Evolutionary conservation across 2,113 vertebrate species (phyloP), one percentile per base, ranked within the genome.

Genomic region (Conger conger): DNA sequence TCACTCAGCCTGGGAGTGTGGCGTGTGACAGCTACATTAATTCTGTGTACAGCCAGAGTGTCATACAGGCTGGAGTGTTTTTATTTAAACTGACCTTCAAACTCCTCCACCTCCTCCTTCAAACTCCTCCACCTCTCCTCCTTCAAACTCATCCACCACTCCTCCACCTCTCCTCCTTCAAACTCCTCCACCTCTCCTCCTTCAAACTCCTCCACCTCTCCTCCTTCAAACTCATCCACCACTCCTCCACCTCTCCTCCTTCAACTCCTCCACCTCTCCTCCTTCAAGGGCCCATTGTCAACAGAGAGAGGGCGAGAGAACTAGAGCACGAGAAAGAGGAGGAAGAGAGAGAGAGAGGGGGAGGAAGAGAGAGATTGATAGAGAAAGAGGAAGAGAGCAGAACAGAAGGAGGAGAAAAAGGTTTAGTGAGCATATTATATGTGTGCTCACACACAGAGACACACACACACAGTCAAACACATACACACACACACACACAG

Each of bases 11-110:
- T 90, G 91, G 80, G 91, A 85, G 92, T 87, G 86, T 91, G 91
- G 91, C 85, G 89, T 81, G 92, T 90, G 93, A 93, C 95, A 94
- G 89, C 90, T 92, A 90, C 92, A 90, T 94, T 96, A 94, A 95
- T 93, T 94, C 93, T 92, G 92, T 91, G 91, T 91, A 90, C 94
- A 93, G 91, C 91, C 91, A 83, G 90, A 91, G 92, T 94, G 92
- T 93, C 94, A 93, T 92, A 93, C 91, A 91, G 83, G 82, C 90
- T 91, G 88, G 92, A 92, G 93, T 93, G 92, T 93, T 94, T 93
- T 92, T 93, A 93, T 93, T 94, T 90, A 91, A 92, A 92, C 93
- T 93, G 93, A 94, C 93, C 94, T 94, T 94, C 94, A 94, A 92
- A 93, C 88, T 89, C 89, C 90, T 91, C 87, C 89, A 88, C 91